Evolutionary conservation across 2,113 vertebrate species (phyloP).

Genomic region (Circaetus cinerascens): DNA sequence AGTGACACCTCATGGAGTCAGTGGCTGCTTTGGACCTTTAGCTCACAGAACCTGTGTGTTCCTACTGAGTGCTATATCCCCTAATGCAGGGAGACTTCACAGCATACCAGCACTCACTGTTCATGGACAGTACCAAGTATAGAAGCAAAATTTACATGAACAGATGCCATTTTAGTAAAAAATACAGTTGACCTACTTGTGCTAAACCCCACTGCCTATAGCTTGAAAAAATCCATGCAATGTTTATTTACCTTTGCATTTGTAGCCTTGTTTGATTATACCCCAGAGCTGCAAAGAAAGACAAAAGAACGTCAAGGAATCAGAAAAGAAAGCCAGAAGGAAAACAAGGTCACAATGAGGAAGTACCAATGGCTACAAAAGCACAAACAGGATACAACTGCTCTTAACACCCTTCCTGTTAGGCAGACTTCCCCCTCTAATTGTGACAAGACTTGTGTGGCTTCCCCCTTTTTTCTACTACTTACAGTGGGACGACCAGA

Average conservation of each 20-base stretch:
- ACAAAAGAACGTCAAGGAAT: conserved; percentile 57
- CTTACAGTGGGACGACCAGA: not conserved
- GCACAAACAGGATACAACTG: conserved; percentile 83
- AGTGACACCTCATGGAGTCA: not conserved
- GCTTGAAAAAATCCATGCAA: not conserved
- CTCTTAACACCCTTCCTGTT: conserved; percentile 83
- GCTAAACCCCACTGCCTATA: not conserved
- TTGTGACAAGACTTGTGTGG: conserved; percentile 7
- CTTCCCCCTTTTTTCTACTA: conserved; percentile 42
- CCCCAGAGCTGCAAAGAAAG: conserved; percentile 93
- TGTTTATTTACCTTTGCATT: conserved; percentile 91
- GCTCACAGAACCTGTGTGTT: not conserved
- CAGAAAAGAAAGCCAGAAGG: conserved; percentile 63
- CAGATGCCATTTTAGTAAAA: not conserved
- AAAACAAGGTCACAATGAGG: conserved; percentile 66
- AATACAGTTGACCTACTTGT: not conserved
- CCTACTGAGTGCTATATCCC: not conserved
- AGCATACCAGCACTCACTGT: not conserved
- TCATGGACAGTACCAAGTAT: not conserved
- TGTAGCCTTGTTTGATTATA: conserved; percentile 98
- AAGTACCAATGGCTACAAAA: conserved; percentile 59
- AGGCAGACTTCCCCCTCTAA: conserved; percentile 38
- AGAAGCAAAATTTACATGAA: not conserved
- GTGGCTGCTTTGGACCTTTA: not conserved
- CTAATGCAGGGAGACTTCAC: not conserved